Conservation (phyloP, 1,140 invertebrate genomes). For the Sminthurides bifidus region DNA sequence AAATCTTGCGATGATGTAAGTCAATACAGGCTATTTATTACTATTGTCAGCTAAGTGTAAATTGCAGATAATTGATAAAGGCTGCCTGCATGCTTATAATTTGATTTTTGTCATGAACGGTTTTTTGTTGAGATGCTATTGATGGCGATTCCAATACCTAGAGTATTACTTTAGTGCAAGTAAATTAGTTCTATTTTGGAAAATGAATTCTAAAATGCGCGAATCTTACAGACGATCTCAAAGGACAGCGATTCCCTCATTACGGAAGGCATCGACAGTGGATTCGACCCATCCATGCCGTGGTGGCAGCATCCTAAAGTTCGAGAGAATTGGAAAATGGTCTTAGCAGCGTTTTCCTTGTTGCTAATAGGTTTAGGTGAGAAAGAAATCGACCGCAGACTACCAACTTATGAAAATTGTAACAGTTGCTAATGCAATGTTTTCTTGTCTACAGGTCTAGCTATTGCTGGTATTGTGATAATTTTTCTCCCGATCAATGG, state of each 20-base stretch:
- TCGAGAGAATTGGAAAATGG: conserved; percentile 70
- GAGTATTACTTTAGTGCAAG: too few relatives aligned
- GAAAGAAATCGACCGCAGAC: too few relatives aligned
- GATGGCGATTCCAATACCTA: too few relatives aligned
- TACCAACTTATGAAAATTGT: too few relatives aligned
- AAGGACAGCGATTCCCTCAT: conserved; percentile 68
- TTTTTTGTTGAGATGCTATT: too few relatives aligned
- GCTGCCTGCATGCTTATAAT: too few relatives aligned
- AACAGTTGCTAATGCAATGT: conserved; percentile 6
- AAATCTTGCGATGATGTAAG: conserved; percentile 34
- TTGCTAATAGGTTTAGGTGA: conserved; percentile 60
- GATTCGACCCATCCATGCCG: conserved; percentile 40
- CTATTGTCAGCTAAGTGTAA: too few relatives aligned
- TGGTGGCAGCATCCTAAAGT: conserved; percentile 74
- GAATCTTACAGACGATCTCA: conserved; percentile 53
- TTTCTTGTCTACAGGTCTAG: conserved; percentile 38
- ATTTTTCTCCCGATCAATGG: conserved; percentile 50
- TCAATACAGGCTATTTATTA: too few relatives aligned
- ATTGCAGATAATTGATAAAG: too few relatives aligned
- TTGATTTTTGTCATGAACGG: too few relatives aligned
- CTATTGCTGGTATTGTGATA: conserved; percentile 59
- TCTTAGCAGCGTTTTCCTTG: conserved; percentile 60
- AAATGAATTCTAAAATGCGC: too few relatives aligned
- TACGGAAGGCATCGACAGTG: conserved; percentile 43
- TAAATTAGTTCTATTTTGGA: too few relatives aligned